Conservation (phyloP, 2,113 vertebrate genomes). For the Callionymus lyra region DNA sequence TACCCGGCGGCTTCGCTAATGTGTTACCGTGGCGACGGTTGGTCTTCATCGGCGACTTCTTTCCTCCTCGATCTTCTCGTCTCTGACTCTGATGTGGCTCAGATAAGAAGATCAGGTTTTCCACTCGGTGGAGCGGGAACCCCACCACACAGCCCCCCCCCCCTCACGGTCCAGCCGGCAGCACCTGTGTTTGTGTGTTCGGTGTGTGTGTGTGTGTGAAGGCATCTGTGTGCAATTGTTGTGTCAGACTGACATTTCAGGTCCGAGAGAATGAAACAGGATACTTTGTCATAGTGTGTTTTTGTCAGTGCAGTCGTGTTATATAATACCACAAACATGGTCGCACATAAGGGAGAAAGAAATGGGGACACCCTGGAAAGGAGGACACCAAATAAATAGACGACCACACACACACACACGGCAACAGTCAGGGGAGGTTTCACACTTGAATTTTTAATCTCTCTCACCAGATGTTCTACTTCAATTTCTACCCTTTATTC, state of each 20-base stretch:
- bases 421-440: no score
- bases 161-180: constrained; percentile 55
- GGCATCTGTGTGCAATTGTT: no score
- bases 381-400: no score
- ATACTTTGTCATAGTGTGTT: no score
- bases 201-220: constrained; percentile 20
- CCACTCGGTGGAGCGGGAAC: constrained; percentile 63
- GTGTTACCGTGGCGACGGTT: constrained; percentile 41
- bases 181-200: constrained; percentile 46
- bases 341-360: no score
- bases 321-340: no score
- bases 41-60: constrained; percentile 54
- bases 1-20: constrained; percentile 32
- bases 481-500: no score
- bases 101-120: constrained; percentile 76
- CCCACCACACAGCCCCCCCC: constrained; percentile 59
- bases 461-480: no score
- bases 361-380: no score
- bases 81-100: constrained; percentile 64
- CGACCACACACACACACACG: no score
- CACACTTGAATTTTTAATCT: no score
- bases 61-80: constrained; percentile 40
- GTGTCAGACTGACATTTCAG: constrained; percentile 36
- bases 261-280: constrained; percentile 29
- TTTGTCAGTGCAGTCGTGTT: no score